Evolutionary conservation across 2,113 vertebrate species (phyloP).

Genomic region (Aegithalos caudatus): DNA sequence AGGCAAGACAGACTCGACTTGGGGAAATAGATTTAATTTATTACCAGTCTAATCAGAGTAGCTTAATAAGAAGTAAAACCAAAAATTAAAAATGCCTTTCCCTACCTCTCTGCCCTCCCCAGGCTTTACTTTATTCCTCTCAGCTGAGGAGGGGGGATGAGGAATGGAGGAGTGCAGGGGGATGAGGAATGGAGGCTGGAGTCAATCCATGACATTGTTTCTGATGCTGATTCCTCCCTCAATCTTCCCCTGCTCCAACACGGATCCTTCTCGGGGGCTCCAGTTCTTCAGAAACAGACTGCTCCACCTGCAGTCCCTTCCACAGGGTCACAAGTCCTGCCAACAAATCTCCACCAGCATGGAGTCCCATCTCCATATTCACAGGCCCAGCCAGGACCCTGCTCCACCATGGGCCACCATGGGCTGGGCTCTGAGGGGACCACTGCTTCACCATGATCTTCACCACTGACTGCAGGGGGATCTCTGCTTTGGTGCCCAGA

Average conservation of each 20-base stretch:
- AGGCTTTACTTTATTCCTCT: not conserved
- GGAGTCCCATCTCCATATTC: not conserved
- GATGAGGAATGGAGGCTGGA: not conserved
- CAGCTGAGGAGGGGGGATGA: not conserved
- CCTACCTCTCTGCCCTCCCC: not conserved
- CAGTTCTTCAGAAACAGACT: not conserved
- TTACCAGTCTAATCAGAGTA: not conserved
- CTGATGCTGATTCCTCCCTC: accelerated
- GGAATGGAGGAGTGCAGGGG: not conserved
- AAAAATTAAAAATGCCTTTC: not conserved
- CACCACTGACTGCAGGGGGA: not conserved
- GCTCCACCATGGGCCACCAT: not conserved
- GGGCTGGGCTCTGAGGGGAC: not conserved
- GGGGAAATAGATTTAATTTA: not conserved
- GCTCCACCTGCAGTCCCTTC: not conserved
- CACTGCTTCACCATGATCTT: not conserved
- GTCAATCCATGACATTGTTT: not conserved
- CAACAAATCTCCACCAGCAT: not conserved
- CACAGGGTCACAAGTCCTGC: not conserved
- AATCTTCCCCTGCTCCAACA: not conserved
- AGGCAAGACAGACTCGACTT: not conserved
- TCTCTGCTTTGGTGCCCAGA: not conserved
- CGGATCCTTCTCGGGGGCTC: not conserved
- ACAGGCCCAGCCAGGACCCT: not conserved
- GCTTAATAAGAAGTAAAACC: not conserved